phyloP scores from a whole-genome alignment of 2,113 vertebrate genomes.

The Hypocryptadius cinnamomeus region DNA sequence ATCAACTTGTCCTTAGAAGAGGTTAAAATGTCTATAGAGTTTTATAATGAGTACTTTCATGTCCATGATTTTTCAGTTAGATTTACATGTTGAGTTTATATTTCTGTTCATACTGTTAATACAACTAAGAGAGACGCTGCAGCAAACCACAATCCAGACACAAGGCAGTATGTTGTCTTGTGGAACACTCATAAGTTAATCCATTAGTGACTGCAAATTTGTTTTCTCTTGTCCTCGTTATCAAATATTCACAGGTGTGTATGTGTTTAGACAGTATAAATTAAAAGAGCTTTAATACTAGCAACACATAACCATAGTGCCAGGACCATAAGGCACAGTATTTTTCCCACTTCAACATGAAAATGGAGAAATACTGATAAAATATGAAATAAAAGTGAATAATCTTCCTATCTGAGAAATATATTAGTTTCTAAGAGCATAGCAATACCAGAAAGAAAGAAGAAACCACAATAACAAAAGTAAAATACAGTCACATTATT shows the following conservation, averaged over 20 bases:
- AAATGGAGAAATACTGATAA: not conserved
- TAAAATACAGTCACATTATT: not conserved
- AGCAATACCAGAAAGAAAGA: not conserved
- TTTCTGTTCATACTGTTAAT: conserved; percentile 7
- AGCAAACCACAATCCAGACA: not conserved
- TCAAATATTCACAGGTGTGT: conserved; percentile 33
- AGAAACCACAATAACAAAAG: not conserved
- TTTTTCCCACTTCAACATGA: not conserved
- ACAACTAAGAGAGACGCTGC: not conserved
- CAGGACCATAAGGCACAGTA: not conserved
- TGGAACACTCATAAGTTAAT: conserved; percentile 50
- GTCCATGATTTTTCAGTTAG: not conserved
- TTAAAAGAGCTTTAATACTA: conserved; percentile 36
- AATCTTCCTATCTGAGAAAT: not conserved
- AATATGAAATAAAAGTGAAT: conserved; percentile 30
- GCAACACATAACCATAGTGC: not conserved
- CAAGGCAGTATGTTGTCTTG: not conserved
- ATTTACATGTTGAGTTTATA: conserved; percentile 1
- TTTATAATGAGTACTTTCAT: not conserved
- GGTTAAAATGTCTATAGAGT: not conserved
- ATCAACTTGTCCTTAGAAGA: not conserved
- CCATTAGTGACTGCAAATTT: conserved; percentile 33
- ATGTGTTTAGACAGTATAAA: conserved; percentile 35
- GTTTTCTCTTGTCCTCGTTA: conserved; percentile 37
- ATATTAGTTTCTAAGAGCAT: not conserved